Evolutionary conservation across 2,113 vertebrate genomes (phyloP), one percentile per base, ranked within the genome.

Genomic region (Mixornis gularis): DNA sequence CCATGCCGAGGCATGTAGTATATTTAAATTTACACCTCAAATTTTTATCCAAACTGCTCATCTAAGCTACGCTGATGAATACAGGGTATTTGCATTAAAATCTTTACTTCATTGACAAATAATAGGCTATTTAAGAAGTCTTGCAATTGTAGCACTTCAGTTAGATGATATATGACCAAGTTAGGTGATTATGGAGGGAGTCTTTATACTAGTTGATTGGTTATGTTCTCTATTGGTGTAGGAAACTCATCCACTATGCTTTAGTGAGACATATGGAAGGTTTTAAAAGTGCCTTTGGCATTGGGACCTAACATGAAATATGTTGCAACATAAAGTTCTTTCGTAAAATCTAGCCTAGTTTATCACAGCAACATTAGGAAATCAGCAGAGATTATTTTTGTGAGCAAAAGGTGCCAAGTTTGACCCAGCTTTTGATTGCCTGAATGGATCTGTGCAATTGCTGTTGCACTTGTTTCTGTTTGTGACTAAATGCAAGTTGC

Each of bases 401-500:
- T 85, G 29, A 85, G 46, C 21, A 81, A 65, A 93, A 90, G 24
- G 16, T 86, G 64, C 34, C 87, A 70, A 60, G 89, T 87, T 79
- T 62, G 41, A 70, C 77, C 44, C 34, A 62, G 17, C 7, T 72
- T 87, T 86, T 79, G 2, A 79, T 17, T 72, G 46, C 58, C 62
- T 34, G 27, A 62, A 56, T 58, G 41, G 16, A 69, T 81, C 41
- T 83, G 1, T 58, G n/a, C 0, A 0, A 78, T 53, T 90, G 46
- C 80, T 92, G 22, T 49, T 82, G 80, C 29, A 7, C 60, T 71
- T 81, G 41, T 36, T 82, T 71, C 63, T 92, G 34, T 76, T 93
- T 85, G 46, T 79, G 78, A 72, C 66, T 76, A 78, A 92, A 94
- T 89, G 81, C 93, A 85, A 94, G 60, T 65, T 94, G 30, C 34